These are phyloP conservation scores for Tipula confusa DNA, from an alignment of 2,888 invertebrate species.

Conservation along the genomic window DNA sequence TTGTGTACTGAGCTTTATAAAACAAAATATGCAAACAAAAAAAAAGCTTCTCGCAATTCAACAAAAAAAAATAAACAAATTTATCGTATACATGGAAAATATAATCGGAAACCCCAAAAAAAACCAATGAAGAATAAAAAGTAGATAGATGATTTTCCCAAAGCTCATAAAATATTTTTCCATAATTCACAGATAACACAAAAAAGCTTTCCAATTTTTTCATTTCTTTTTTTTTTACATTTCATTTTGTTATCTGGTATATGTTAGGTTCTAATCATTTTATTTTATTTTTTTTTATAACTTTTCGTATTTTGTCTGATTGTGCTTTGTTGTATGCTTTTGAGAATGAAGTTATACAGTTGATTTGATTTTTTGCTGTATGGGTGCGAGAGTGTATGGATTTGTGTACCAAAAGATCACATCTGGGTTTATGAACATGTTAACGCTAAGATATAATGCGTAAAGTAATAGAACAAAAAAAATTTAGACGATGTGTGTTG, in stretches of 20 bases:
- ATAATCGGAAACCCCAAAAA: not conserved
- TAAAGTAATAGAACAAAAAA: not conserved
- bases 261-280: not conserved
- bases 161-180: constrained; percentile 16
- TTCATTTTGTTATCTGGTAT: not conserved
- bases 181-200: not conserved
- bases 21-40: too few relatives aligned
- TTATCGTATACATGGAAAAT: not conserved
- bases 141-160: not conserved
- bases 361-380: not conserved
- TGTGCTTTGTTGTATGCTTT: not conserved
- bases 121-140: not conserved
- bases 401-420: not conserved
- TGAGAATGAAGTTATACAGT: not conserved
- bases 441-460: not conserved
- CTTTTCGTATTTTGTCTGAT: not conserved
- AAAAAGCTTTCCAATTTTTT: constrained; percentile 7
- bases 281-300: not conserved
- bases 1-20: not conserved
- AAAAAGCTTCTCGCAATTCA: not conserved
- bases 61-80: not conserved
- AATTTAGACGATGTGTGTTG: not conserved
- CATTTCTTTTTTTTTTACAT: not conserved
- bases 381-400: too few relatives aligned
- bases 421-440: not conserved